These are phyloP conservation scores for Loris lydekkerianus DNA, from an alignment of 2,797 vertebrate genomes.

Conservation along the genomic window DNA sequence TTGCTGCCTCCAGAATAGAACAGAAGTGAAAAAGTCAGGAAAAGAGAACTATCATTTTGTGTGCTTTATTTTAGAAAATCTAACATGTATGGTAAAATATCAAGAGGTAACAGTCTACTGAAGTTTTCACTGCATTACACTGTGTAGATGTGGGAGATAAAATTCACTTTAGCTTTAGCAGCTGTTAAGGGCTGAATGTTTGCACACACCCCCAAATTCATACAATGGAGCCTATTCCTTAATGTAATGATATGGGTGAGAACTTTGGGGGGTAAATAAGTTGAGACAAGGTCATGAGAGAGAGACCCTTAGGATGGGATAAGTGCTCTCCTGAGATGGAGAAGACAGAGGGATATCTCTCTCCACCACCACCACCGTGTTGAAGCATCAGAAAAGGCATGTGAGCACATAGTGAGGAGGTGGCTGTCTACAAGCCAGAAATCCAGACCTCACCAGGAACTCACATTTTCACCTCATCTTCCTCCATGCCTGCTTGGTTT, in stretches of 20 bases:
- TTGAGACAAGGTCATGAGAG: neutral
- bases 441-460: too few relatives aligned
- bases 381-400: neutral
- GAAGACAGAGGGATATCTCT: neutral
- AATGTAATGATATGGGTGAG: neutral
- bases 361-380: neutral
- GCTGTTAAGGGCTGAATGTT: neutral
- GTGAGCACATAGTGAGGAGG: neutral
- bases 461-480: neutral
- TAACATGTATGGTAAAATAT: slow-evolving; percentile 12
- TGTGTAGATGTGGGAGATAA: neutral
- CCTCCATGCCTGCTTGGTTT: neutral
- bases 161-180: neutral
- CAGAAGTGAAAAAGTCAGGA: neutral
- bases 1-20: neutral
- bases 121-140: neutral
- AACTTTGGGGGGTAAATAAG: neutral
- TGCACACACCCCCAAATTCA: neutral
- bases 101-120: neutral
- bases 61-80: slow-evolving; percentile 42
- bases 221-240: neutral
- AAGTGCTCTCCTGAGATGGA: neutral
- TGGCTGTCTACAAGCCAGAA: neutral
- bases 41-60: neutral
- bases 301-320: neutral